phyloP scores from a whole-genome alignment of 2,888 invertebrate species.

The Plebejus argus region DNA sequence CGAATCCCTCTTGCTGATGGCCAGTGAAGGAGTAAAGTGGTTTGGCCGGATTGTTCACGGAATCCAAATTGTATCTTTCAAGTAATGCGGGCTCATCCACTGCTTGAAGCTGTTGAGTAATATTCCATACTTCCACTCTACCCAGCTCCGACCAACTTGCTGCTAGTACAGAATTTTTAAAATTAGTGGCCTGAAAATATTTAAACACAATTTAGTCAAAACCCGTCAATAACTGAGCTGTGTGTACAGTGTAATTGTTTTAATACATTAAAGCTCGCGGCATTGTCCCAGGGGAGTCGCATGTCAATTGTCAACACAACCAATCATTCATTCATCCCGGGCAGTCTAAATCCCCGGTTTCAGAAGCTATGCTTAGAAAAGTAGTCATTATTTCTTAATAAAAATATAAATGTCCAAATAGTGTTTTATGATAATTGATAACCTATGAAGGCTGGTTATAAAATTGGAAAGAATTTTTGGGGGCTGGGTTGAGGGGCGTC shows the following conservation, averaged over 20 bases:
- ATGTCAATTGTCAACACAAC: too few species aligned
- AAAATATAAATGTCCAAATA: too few species aligned
- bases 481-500: too few species aligned
- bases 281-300: too few species aligned
- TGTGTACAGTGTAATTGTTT: neutral
- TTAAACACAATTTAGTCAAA: neutral
- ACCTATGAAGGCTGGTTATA: too few species aligned
- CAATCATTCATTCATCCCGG: too few species aligned
- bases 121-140: constrained; percentile 95
- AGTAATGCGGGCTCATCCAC: constrained; percentile 86
- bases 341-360: too few species aligned
- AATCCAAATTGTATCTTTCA: constrained; percentile 83
- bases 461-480: too few species aligned
- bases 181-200: constrained; percentile 74
- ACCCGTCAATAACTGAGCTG: neutral
- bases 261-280: too few species aligned
- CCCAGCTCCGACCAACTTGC: constrained; percentile 98
- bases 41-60: constrained; percentile 75
- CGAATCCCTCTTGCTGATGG: constrained; percentile 96
- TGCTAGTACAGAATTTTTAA: constrained; percentile 86
- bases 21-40: constrained; percentile 95
- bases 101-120: constrained; percentile 89
- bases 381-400: too few species aligned
- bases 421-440: too few species aligned
- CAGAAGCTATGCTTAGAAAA: too few species aligned